Conservation (phyloP, 2,797 vertebrate genomes). For the Acrossocheilus fasciatus region DNA sequence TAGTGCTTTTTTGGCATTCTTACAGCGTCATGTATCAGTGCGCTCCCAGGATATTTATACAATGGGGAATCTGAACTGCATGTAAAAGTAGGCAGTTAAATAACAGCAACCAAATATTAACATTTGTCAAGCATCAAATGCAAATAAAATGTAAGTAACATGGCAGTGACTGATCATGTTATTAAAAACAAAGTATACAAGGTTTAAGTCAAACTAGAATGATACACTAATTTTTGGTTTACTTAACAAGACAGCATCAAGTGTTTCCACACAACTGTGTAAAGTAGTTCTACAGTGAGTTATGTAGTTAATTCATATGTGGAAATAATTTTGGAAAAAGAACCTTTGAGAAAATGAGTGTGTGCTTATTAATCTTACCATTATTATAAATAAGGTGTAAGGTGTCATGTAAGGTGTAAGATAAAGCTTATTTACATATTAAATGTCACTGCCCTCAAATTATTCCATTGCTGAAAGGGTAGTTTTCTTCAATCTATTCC, state of each 20-base stretch:
- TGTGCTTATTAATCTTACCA: background rate
- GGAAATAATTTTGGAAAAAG: background rate
- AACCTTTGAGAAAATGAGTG: background rate
- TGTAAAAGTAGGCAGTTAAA: constrained; percentile 15
- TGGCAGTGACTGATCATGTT: background rate
- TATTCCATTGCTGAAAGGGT: background rate
- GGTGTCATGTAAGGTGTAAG: background rate
- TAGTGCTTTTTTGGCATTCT: constrained; percentile 37
- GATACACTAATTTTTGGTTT: background rate
- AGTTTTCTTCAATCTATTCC: background rate
- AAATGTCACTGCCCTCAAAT: background rate
- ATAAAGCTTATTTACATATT: background rate
- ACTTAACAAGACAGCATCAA: background rate
- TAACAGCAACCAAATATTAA: background rate
- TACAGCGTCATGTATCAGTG: constrained; percentile 1
- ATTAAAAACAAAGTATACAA: background rate
- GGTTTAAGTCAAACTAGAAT: background rate
- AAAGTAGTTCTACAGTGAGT: background rate
- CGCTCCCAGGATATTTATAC: background rate
- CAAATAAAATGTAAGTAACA: background rate
- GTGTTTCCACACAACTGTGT: background rate
- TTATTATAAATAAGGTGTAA: background rate
- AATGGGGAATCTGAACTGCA: constrained; percentile 1
- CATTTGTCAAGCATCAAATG: constrained; percentile 14
- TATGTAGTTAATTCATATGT: background rate